These are phyloP conservation scores for Scrobipalpa costella DNA, from an alignment of 2,888 invertebrate genomes.

Conservation along the genomic window DNA sequence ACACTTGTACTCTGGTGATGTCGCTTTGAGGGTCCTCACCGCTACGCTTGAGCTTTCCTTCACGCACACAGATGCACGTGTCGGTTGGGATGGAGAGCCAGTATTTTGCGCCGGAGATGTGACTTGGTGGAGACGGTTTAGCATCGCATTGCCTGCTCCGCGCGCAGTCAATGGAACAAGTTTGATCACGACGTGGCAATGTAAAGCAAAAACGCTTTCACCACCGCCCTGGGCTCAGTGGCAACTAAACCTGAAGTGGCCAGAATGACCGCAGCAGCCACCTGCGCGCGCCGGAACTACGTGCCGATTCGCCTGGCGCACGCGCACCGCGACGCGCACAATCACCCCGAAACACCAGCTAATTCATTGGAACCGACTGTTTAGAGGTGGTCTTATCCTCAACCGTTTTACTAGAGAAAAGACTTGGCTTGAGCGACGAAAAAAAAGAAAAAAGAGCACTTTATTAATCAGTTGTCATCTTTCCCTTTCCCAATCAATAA, in stretches of 20 bases:
- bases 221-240: conserved; percentile 37
- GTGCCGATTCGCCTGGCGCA: conserved; percentile 64
- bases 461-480: too few relatives aligned
- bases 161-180: not conserved
- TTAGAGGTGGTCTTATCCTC: conserved; percentile 22
- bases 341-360: conserved; percentile 29
- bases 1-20: not conserved
- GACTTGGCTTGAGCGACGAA: not conserved
- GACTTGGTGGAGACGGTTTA: too few relatives aligned
- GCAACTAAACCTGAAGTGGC: not conserved
- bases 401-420: not conserved
- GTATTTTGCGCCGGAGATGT: too few relatives aligned
- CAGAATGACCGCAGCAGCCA: conserved; percentile 61
- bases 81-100: too few relatives aligned
- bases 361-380: conserved; percentile 26
- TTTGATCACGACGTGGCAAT: conserved; percentile 4
- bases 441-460: not conserved
- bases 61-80: too few relatives aligned
- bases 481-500: too few relatives aligned
- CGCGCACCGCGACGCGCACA: conserved; percentile 38
- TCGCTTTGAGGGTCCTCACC: not conserved
- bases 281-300: conserved; percentile 61
- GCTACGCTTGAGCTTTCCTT: not conserved
- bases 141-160: not conserved
- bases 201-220: conserved; percentile 24